phyloP scores from a whole-genome alignment of 2,888 invertebrate genomes.

The Arge pagana region DNA sequence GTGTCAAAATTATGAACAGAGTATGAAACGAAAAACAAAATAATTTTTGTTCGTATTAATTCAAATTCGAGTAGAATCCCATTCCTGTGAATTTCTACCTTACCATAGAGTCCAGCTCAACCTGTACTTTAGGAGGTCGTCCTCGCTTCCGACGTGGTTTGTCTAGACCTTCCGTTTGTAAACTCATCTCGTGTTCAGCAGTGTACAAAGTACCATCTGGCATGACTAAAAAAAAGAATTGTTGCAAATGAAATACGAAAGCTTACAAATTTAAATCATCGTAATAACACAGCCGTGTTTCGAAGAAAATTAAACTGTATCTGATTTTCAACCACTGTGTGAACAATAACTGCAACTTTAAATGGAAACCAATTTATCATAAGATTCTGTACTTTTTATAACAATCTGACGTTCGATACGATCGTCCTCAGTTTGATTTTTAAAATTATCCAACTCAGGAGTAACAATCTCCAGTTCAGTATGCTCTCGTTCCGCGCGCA shows the following conservation, averaged over 20 bases:
- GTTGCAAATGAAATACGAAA: constrained; percentile 3
- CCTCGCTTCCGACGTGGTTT: constrained; percentile 73
- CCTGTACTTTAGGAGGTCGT: constrained; percentile 67
- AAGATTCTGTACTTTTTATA: constrained; percentile 60
- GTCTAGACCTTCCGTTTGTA: constrained; percentile 68
- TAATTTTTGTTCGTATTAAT: too few species aligned
- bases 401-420: constrained; percentile 59
- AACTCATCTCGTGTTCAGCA: constrained; percentile 67
- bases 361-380: constrained; percentile 54
- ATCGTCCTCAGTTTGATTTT: constrained; percentile 39
- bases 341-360: too few species aligned
- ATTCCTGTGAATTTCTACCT: too few species aligned
- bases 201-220: constrained; percentile 68
- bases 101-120: constrained; percentile 45
- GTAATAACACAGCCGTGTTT: not conserved
- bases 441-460: constrained; percentile 33
- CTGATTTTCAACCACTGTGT: too few species aligned
- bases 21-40: too few species aligned
- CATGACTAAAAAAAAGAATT: constrained; percentile 59
- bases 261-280: not conserved
- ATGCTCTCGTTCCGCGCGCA: constrained; percentile 38
- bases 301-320: not conserved
- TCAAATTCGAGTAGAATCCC: too few species aligned
- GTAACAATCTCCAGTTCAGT: constrained; percentile 35
- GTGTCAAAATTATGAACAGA: not conserved